phyloP scores from a whole-genome alignment of 2,797 vertebrate genomes.

The Manis pentadactyla region DNA sequence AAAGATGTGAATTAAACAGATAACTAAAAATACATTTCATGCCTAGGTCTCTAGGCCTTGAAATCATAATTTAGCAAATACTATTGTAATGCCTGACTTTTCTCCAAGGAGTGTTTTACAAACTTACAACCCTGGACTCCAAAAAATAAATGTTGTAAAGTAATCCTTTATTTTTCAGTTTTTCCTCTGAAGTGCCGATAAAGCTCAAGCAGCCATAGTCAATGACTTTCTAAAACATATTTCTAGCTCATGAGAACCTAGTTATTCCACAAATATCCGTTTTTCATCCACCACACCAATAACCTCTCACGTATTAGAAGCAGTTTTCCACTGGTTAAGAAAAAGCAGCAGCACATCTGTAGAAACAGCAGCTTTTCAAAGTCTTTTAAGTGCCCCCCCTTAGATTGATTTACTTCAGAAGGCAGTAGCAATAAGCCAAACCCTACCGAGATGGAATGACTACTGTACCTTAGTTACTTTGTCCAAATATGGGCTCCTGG shows the following conservation, averaged over 20 bases:
- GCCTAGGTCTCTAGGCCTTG: constrained; percentile 9
- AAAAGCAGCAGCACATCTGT: not conserved
- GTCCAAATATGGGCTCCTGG: not conserved
- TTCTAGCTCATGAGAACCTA: constrained; percentile 1
- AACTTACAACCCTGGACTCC: not conserved
- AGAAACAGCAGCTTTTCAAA: not conserved
- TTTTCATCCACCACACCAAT: constrained; percentile 21
- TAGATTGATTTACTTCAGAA: constrained; percentile 11
- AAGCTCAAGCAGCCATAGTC: not conserved
- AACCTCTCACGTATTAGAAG: not conserved
- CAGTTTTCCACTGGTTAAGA: constrained; percentile 14
- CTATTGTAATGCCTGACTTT: constrained; percentile 16
- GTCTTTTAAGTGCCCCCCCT: not conserved
- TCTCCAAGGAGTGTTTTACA: constrained; percentile 55
- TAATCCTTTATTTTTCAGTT: constrained; percentile 50
- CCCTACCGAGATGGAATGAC: not conserved
- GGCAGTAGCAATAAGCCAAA: constrained; percentile 32
- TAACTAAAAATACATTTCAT: constrained; percentile 53
- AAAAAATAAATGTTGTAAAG: constrained; percentile 47
- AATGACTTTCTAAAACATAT: constrained; percentile 31
- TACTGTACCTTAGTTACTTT: not conserved
- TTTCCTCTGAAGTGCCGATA: constrained; percentile 47
- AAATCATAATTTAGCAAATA: constrained; percentile 62
- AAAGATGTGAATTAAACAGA: constrained; percentile 62
- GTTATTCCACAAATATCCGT: not conserved